Evolutionary conservation across 2,113 vertebrate genomes (phyloP).

Genomic region (Theristicus caerulescens): DNA sequence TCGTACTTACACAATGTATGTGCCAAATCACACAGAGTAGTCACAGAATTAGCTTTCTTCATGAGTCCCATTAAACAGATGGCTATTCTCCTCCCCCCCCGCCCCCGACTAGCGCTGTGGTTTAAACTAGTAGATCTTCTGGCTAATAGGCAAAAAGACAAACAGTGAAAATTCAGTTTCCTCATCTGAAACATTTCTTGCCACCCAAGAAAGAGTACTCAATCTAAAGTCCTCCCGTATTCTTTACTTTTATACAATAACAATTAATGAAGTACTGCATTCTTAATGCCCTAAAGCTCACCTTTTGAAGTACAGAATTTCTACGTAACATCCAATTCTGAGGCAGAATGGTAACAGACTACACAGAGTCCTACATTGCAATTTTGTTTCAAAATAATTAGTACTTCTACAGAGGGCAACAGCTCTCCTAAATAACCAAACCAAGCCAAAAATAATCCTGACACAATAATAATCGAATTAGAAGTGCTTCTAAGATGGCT

Average conservation of each 20-base stretch:
- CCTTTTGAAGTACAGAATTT: background rate
- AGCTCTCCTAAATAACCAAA: background rate
- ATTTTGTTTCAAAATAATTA: background rate
- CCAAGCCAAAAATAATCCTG: background rate
- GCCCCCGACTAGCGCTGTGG: background rate
- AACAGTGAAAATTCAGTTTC: background rate
- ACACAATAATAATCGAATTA: background rate
- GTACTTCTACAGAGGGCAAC: background rate
- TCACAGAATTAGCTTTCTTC: background rate
- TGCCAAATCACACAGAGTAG: conserved; percentile 12
- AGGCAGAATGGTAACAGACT: background rate
- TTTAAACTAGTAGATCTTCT: conserved; percentile 13
- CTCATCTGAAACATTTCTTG: background rate
- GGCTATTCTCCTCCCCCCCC: background rate
- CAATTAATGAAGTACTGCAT: background rate
- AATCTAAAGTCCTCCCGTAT: background rate
- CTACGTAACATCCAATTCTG: background rate
- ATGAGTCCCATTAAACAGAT: background rate
- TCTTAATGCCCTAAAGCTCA: background rate
- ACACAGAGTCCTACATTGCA: background rate
- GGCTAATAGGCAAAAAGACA: background rate
- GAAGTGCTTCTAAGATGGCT: background rate
- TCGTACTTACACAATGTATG: background rate
- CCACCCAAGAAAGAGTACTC: background rate
- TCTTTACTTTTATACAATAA: background rate